Percentiles rank a stretch among this genome's conserved stretches.
Conservation (phyloP, 2,888 invertebrate species). For the Blastobasis adustella region DNA sequence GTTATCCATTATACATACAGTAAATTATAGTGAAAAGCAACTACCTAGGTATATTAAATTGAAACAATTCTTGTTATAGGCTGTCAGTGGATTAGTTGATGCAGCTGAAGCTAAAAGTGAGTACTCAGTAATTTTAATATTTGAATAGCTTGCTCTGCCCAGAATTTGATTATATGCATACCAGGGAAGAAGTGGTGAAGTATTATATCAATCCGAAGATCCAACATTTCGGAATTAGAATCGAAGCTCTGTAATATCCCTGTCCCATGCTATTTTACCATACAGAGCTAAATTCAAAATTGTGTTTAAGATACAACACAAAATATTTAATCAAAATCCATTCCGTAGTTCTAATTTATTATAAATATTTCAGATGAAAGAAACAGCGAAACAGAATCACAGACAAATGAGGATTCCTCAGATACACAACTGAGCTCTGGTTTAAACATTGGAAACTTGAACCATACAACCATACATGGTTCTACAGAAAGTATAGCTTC, state of each 20-base stretch:
- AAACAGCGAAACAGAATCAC: slow-evolving; percentile 91
- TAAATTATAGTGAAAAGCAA: not conserved
- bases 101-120: slow-evolving; percentile 86
- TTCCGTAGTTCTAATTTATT: no score
- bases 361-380: slow-evolving; percentile 82
- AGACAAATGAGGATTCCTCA: slow-evolving; percentile 84
- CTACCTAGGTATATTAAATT: no score
- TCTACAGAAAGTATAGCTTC: slow-evolving; percentile 65
- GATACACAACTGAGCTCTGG: slow-evolving; percentile 77
- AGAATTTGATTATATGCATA: no score
- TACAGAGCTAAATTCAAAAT: no score
- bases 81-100: slow-evolving; percentile 87
- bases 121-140: slow-evolving; percentile 28
- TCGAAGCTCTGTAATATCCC: no score
- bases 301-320: no score
- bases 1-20: not conserved
- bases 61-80: slow-evolving; percentile 63
- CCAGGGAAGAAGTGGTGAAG: no score
- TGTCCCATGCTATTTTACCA: no score
- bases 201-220: no score
- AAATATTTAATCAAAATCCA: no score
- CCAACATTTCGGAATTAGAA: no score
- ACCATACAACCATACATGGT: slow-evolving; percentile 69
- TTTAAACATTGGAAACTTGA: slow-evolving; percentile 56
- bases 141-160: no score